Conservation (phyloP, 2,113 vertebrate species). For the Coptodon rendalli region DNA sequence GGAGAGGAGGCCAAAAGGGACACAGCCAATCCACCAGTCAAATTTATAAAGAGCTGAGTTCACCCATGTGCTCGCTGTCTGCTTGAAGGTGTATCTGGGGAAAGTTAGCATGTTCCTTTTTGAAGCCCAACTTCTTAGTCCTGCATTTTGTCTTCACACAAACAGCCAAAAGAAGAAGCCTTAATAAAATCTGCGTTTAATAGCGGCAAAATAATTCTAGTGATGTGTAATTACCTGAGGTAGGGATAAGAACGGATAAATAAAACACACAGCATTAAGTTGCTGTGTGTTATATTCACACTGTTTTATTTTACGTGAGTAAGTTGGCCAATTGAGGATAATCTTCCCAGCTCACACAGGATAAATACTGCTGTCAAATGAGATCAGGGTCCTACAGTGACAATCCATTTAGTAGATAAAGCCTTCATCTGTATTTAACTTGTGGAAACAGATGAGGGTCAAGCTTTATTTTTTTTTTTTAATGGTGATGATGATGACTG, state of each 20-base stretch:
- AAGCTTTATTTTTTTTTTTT: neutral
- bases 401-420: neutral
- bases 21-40: constrained; percentile 3
- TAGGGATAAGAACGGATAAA: neutral
- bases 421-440: neutral
- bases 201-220: neutral
- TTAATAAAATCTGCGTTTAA: neutral
- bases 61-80: neutral
- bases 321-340: neutral
- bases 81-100: neutral
- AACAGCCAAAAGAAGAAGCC: neutral
- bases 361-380: neutral
- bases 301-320: neutral
- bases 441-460: neutral
- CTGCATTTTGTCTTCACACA: neutral
- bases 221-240: neutral
- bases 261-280: neutral
- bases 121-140: neutral
- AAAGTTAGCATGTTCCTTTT: neutral
- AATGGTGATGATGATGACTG: neutral
- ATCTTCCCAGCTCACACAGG: neutral
- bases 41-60: neutral
- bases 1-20: constrained; percentile 17
- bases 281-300: neutral
- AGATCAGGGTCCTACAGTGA: neutral